These are phyloP conservation scores for Syngnathus acus DNA, from an alignment of 2,797 vertebrate genomes.

Conservation along the genomic window DNA sequence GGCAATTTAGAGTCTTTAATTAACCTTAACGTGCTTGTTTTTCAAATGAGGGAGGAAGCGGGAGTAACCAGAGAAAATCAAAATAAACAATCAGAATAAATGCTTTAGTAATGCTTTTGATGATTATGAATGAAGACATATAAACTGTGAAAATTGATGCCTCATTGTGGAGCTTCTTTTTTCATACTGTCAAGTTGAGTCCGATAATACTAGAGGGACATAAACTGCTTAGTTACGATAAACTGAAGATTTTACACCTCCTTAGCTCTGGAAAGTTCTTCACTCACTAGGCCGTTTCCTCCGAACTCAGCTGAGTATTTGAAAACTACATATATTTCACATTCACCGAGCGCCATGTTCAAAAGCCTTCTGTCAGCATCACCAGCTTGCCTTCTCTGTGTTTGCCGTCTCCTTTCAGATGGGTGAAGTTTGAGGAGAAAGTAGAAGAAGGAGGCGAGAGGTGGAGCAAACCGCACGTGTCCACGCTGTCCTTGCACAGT, in stretches of 20 bases:
- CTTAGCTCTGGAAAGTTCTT: neutral
- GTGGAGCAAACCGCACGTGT: constrained; percentile 97
- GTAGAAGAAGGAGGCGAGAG: constrained; percentile 93
- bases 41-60: too few relatives aligned
- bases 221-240: neutral
- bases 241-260: neutral
- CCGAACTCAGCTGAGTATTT: neutral
- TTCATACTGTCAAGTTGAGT: neutral
- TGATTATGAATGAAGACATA: too few relatives aligned
- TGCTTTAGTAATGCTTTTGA: too few relatives aligned
- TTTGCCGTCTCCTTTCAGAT: constrained; percentile 65
- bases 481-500: constrained; percentile 90
- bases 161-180: too few relatives aligned
- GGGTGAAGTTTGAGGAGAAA: constrained; percentile 98
- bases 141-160: too few relatives aligned
- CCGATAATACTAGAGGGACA: neutral
- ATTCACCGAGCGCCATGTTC: neutral
- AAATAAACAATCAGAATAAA: too few relatives aligned
- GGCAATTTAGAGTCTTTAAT: too few relatives aligned
- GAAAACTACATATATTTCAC: too few relatives aligned
- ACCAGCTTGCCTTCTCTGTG: neutral
- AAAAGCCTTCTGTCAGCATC: neutral
- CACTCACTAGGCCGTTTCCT: neutral
- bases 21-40: too few relatives aligned
- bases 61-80: too few relatives aligned